phyloP scores from a whole-genome alignment of 2,888 invertebrate species.

The Urechis unicinctus region DNA sequence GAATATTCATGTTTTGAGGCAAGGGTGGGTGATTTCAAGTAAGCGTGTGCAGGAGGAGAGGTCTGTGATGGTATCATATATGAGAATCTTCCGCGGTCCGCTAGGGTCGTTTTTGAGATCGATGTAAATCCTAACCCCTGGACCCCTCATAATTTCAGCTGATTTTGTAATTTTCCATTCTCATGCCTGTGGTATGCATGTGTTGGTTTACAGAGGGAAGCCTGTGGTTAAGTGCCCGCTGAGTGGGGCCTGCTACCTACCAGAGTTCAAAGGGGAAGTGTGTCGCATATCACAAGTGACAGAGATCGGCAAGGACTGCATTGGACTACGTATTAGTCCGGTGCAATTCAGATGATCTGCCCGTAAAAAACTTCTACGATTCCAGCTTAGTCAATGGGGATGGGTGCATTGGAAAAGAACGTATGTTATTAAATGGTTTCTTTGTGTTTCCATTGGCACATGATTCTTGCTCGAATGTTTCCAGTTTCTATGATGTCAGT shows the following conservation, averaged over 20 bases:
- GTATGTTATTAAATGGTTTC: too few species aligned
- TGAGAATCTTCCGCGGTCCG: background rate
- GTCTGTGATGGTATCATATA: background rate
- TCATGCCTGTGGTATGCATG: background rate
- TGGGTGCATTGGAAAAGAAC: too few species aligned
- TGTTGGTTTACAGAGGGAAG: constrained; percentile 64
- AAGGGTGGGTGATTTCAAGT: too few species aligned
- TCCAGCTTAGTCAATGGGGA: too few species aligned
- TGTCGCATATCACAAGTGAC: constrained; percentile 64
- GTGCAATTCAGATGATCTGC: constrained; percentile 56
- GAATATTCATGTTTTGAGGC: too few species aligned
- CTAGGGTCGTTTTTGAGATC: too few species aligned
- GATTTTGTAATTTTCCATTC: background rate
- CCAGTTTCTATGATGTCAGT: too few species aligned
- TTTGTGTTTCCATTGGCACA: too few species aligned
- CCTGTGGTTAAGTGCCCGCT: constrained; percentile 88
- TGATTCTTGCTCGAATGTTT: too few species aligned
- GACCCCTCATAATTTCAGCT: background rate
- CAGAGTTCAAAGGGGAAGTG: constrained; percentile 75
- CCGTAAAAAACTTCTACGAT: too few species aligned
- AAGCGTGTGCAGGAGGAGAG: too few species aligned
- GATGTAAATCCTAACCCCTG: too few species aligned
- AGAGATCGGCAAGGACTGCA: constrained; percentile 82
- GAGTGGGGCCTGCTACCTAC: constrained; percentile 80
- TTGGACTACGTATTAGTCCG: constrained; percentile 80